Base-by-base conservation (phyloP, 2,888 invertebrate species). In the Stictocephala bisonia region DNA sequence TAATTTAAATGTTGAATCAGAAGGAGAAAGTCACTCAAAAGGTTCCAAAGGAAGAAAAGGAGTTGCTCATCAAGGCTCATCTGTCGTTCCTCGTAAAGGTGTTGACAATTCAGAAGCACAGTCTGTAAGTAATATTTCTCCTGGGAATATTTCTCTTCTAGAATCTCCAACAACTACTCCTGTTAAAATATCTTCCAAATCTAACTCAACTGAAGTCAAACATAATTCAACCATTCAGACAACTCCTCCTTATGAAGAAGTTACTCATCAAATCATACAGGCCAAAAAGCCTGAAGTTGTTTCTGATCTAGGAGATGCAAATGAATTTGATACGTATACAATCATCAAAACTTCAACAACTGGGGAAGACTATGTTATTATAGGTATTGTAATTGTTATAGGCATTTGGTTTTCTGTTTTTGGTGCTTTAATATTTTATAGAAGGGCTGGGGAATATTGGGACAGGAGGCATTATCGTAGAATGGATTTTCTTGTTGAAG, bases 401-500 rank as follows among this genome's bases (percentile, higher is more conserved):
- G 90, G 91, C 27, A 88, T 94, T 64, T 93, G 94, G 6, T 86
- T 93, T 82, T 89, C 93, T 78, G 89, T 90, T 41, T 86, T 91
- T 53, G 85, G 91, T 58, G 87, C 90, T 18, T 90, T 90, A 73
- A 86, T 91, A 82, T 86, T 90, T 24, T 86, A 91, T 73, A 89
- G 90, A 78, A 86, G 90, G 77, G 90, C 93, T n/a, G 87, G 90
- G 78, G 94, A 94, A 82, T 93, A 93, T 82, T 94, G 94, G 93
- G 90, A 91, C 79, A 92, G 94, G 78, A 87, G 94, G 79, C 94
- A 95, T 83, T 95, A 95, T 81, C 89, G 92, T 76, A 87, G 94
- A 82, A 94, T 95, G 94, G 94, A 95, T 82, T 69, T 69, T 56
- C 87, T 95, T 13, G 91, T 95, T 71, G 94, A 95, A 84, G 95